Evolutionary conservation across 2,113 vertebrate genomes (phyloP).

Genomic region (Alaudala cheleensis): DNA sequence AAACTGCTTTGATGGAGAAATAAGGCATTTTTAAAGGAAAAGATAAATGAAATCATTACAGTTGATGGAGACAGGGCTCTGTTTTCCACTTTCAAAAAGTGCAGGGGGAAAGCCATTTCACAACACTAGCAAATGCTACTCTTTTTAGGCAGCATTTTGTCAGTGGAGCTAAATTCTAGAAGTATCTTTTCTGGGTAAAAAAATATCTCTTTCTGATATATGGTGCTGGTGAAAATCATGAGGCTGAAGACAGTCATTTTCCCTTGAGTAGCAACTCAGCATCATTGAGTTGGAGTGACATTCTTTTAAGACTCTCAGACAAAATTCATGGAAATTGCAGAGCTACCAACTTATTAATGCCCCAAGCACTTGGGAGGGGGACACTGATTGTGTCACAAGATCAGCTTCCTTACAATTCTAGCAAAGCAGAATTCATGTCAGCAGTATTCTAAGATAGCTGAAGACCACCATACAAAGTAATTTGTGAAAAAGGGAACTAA

Average conservation of each 20-base stretch:
- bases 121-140: not conserved
- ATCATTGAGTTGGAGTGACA: not conserved
- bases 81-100: not conserved
- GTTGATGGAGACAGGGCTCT: not conserved
- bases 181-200: not conserved
- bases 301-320: not conserved
- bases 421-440: not conserved
- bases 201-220: not conserved
- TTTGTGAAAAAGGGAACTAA: not conserved
- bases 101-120: not conserved
- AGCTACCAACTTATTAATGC: not conserved
- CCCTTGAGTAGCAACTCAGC: not conserved
- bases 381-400: not conserved
- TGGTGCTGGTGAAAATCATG: not conserved
- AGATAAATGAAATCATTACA: not conserved
- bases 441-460: not conserved
- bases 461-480: not conserved
- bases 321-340: not conserved
- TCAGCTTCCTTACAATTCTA: not conserved
- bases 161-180: not conserved
- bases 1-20: not conserved
- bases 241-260: not conserved
- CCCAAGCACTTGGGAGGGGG: not conserved
- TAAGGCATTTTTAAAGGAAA: not conserved
- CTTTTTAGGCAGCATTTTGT: not conserved